Conservation (phyloP, 1,140 invertebrate genomes). For the Doryteuthis pealeii region DNA sequence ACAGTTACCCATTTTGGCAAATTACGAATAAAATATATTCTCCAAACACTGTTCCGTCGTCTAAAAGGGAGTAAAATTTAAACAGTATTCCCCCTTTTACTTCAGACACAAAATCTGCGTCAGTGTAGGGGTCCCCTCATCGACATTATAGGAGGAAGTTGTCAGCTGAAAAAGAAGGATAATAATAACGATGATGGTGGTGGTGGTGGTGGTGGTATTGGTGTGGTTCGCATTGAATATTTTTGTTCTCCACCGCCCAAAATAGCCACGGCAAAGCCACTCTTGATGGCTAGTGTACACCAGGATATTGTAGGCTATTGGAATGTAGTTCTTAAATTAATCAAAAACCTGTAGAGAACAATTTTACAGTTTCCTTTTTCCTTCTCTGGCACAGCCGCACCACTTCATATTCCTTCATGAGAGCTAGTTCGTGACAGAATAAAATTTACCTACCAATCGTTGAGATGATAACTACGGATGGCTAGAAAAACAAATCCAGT, state of each 20-base stretch:
- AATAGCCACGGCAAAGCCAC: not conserved
- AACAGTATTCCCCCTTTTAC: not conserved
- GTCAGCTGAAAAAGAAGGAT: constrained; percentile 3
- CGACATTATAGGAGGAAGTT: not conserved
- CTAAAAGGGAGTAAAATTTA: not conserved
- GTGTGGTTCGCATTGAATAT: too few relatives aligned
- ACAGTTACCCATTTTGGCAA: constrained; percentile 34
- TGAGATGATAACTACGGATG: too few relatives aligned
- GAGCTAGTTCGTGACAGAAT: too few relatives aligned
- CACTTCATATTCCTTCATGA: too few relatives aligned
- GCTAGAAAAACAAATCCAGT: too few relatives aligned
- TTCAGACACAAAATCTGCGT: not conserved
- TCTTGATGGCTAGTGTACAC: not conserved
- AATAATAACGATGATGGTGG: not conserved
- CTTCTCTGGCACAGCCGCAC: too few relatives aligned
- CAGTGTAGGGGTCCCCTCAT: not conserved
- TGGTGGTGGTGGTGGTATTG: not conserved
- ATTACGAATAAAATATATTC: constrained; percentile 6
- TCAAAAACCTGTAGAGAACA: not conserved
- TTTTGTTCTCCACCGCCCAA: too few relatives aligned
- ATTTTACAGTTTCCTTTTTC: not conserved
- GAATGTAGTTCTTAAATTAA: not conserved
- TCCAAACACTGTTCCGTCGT: not conserved
- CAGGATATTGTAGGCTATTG: not conserved
- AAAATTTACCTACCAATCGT: too few relatives aligned